A percentile compares a stretch with the other conserved stretches of the same genome.
Evolutionary conservation across 1,140 invertebrate genomes (phyloP).

Genomic region (Philaenus spumarius): DNA sequence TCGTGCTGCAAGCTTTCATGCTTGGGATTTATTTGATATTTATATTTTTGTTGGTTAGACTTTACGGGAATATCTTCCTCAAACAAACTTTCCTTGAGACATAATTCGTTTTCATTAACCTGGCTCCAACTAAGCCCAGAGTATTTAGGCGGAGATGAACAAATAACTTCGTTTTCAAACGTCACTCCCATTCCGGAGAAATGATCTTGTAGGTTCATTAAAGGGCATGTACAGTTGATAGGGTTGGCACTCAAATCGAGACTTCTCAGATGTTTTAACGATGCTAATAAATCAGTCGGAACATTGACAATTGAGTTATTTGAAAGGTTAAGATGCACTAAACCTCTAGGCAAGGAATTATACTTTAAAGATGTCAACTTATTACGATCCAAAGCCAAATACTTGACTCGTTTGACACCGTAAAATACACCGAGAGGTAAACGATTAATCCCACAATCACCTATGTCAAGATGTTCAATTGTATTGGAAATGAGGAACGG

Average conservation of each 20-base stretch:
- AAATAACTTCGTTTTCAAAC: conserved; percentile 26
- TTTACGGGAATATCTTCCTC: background rate
- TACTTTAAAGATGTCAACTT: conserved; percentile 21
- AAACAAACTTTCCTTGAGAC: conserved; percentile 17
- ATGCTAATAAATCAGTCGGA: conserved; percentile 21
- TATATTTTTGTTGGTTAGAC: background rate
- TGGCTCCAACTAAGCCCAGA: conserved; percentile 21
- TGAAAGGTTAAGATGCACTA: conserved; percentile 25
- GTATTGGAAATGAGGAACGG: conserved; percentile 25
- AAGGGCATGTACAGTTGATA: conserved; percentile 30
- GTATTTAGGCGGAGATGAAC: conserved; percentile 23
- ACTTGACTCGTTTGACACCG: conserved; percentile 19
- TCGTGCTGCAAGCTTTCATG: background rate
- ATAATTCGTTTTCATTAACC: conserved; percentile 28
- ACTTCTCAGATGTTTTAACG: conserved; percentile 20
- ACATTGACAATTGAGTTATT: conserved; percentile 28
- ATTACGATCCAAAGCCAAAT: conserved; percentile 26
- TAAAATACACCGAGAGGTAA: conserved; percentile 23
- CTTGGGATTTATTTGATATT: conserved; percentile 8
- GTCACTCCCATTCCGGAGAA: conserved; percentile 25
- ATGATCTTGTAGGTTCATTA: conserved; percentile 28
- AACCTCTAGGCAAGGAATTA: conserved; percentile 23
- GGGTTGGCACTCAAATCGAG: conserved; percentile 29
- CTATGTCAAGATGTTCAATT: conserved; percentile 26
- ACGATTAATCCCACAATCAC: conserved; percentile 22